Percentiles rank a stretch among this genome's conserved stretches.
Conservation (phyloP, 2,113 vertebrate genomes). For the Catharus bicknelli region DNA sequence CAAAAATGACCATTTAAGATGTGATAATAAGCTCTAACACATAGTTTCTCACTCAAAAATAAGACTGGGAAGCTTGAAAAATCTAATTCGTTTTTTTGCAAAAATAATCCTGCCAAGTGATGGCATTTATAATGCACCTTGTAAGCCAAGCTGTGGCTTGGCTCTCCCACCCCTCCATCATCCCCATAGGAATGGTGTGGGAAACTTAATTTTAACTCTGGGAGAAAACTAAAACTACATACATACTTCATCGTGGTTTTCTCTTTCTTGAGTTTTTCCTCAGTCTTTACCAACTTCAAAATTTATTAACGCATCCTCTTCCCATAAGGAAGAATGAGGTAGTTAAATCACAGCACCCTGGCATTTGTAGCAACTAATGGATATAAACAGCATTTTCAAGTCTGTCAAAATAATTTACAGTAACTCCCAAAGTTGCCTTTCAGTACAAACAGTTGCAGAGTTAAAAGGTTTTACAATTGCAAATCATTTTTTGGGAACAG, state of each 20-base stretch:
- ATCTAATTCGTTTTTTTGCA: neutral
- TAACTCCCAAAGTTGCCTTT: conserved; percentile 11
- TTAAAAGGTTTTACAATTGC: conserved; percentile 20
- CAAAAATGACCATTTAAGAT: neutral
- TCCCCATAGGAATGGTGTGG: accelerated
- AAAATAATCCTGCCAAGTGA: neutral
- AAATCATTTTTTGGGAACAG: conserved; percentile 38
- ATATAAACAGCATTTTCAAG: conserved; percentile 37
- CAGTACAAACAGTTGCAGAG: neutral
- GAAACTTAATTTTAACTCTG: neutral
- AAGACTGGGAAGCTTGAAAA: neutral
- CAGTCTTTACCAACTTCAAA: neutral
- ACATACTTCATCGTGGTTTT: accelerated
- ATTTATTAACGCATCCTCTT: neutral
- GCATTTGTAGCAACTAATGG: neutral
- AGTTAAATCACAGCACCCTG: neutral
- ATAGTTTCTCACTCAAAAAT: neutral
- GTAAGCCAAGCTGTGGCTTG: neutral
- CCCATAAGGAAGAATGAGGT: neutral
- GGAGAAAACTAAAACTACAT: neutral
- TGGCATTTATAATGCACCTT: neutral
- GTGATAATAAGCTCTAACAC: neutral
- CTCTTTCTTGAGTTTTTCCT: neutral
- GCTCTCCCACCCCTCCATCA: neutral
- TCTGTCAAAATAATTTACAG: conserved; percentile 25